These are phyloP conservation scores for Ovis canadensis DNA, from an alignment of 2,113 vertebrate genomes.

Conservation along the genomic window DNA sequence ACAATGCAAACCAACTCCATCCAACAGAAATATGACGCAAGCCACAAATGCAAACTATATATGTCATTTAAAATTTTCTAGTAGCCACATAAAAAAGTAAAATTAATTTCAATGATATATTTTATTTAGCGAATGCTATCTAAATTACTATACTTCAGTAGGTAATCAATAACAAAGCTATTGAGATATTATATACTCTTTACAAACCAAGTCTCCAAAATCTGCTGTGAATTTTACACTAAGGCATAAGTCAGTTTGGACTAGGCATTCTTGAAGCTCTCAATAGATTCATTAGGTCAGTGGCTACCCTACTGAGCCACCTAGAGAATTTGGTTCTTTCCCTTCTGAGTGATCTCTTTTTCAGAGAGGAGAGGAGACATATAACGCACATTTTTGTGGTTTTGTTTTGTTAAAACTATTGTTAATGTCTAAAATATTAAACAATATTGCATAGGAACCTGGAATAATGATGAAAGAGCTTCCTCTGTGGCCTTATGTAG, in stretches of 20 bases:
- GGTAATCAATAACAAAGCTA: not conserved
- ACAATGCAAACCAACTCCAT: not conserved
- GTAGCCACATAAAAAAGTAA: not conserved
- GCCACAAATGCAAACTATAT: not conserved
- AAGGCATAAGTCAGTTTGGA: not conserved
- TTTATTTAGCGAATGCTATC: not conserved
- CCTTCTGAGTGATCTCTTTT: not conserved
- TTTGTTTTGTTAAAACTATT: not conserved
- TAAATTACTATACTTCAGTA: not conserved
- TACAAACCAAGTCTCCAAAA: not conserved
- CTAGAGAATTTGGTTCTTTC: not conserved
- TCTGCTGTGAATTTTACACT: not conserved
- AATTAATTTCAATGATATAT: not conserved
- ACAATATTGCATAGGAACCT: not conserved
- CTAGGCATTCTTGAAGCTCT: not conserved
- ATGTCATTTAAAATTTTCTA: not conserved
- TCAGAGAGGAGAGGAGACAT: not conserved
- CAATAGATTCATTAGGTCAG: not conserved
- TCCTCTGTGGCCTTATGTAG: not conserved
- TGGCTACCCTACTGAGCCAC: accelerated
- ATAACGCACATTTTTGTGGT: not conserved
- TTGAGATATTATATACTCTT: not conserved
- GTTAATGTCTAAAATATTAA: not conserved
- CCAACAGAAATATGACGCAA: not conserved
- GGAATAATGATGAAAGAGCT: not conserved